Conservation (phyloP, 2,888 invertebrate species). For the Neoitamus cyanurus region DNA sequence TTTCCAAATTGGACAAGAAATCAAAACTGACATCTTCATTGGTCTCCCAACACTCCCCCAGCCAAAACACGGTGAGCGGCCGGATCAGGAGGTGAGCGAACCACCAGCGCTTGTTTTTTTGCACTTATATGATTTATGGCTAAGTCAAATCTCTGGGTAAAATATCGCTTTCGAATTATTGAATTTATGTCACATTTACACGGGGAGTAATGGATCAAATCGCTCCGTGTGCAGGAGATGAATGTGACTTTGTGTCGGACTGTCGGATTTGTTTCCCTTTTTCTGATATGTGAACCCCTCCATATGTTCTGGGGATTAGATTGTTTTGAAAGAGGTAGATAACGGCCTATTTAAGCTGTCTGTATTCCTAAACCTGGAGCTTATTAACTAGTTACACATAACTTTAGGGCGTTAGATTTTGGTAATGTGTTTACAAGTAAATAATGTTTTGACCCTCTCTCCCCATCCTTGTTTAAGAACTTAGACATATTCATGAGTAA, state of each 20-base stretch:
- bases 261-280: conserved; percentile 27
- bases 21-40: conserved; percentile 42
- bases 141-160: conserved; percentile 48
- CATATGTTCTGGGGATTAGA: neutral
- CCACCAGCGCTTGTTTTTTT: neutral
- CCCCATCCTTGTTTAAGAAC: too few species aligned
- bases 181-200: conserved; percentile 49
- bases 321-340: neutral
- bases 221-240: conserved; percentile 17
- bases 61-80: neutral
- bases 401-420: too few species aligned
- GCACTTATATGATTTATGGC: conserved; percentile 40
- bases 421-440: too few species aligned
- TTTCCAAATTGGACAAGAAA: conserved; percentile 44
- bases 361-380: neutral
- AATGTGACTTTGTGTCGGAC: conserved; percentile 18
- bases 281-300: neutral
- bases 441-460: too few species aligned
- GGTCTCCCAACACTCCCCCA: neutral
- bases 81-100: neutral
- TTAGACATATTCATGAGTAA: too few species aligned
- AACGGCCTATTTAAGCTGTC: neutral
- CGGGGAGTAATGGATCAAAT: conserved; percentile 47
- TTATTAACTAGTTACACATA: neutral
- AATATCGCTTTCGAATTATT: conserved; percentile 47